Evolutionary conservation across 1,140 invertebrate genomes (phyloP), one percentile per base, ranked within the genome.

Genomic region (Pygmarrhopalites habei): DNA sequence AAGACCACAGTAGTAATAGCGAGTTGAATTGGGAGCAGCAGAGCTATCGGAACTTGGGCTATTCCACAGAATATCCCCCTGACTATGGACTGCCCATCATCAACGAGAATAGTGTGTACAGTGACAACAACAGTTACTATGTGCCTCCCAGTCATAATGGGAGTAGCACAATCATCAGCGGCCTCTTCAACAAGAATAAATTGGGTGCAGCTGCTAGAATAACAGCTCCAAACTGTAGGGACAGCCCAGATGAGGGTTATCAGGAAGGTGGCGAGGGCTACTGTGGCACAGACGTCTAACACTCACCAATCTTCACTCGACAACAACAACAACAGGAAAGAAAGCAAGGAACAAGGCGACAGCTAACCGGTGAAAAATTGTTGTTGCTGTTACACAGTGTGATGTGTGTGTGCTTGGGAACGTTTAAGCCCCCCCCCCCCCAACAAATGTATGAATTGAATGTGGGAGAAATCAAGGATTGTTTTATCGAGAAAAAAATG

Each of bases 191-290:
- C 60, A 56, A 56, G 23, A 66, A 62, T 32, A 71, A 71, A 47
- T 64, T 62, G 29, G 26, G 91, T 90, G 14, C 80, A 89, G 26
- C 90, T 90, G 14, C 80, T 89, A 1, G 84, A 44, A 68, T 71
- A 57, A 66, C 66, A 5, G 69, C 69, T 7, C 65, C 82, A 64
- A 86, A 85, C 68, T 88, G 85, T 64, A 82, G 88, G 71, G 90
- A 88, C 74, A 88, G 88, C 1, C 87, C 88, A 19, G 91, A 93
- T 72, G 90, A 93, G 75, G 88, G 89, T 19, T 93, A 91, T 72
- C 90, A 92, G 74, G 91, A 93, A 78, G 32, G n/a, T n/a, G n/a
- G n/a, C n/a, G n/a, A n/a, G n/a, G 89, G 89, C 14, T 69, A 74
- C 64, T 90, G 89, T 74, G 90, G 89, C 44, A 92, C 90, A 23